A percentile compares a stretch with the other conserved stretches of the same genome.
Conservation (phyloP, 2,797 vertebrate species). For the Hoplostethus mediterraneus region DNA sequence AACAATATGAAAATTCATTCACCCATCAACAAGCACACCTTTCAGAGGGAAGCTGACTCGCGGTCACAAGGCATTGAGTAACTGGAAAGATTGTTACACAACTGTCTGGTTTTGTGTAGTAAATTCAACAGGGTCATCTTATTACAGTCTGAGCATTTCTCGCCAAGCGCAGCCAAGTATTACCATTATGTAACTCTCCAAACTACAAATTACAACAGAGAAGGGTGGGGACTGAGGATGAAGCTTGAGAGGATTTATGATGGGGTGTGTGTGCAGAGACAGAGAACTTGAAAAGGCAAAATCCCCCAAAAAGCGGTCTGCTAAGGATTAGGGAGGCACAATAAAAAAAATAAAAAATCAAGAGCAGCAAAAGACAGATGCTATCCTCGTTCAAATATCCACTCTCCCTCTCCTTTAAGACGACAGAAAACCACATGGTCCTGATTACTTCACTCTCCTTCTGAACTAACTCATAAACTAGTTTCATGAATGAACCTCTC, state of each 20-base stretch:
- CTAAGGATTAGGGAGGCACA: slow-evolving; percentile 35
- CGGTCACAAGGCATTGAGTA: not conserved
- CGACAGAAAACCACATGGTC: slow-evolving; percentile 23
- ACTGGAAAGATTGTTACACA: slow-evolving; percentile 13
- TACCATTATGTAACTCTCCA: slow-evolving; percentile 61
- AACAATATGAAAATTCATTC: not conserved
- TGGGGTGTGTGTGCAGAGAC: no score
- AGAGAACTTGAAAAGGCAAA: slow-evolving; percentile 21
- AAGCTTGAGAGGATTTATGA: not conserved
- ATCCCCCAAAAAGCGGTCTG: slow-evolving; percentile 19
- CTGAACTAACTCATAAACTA: not conserved
- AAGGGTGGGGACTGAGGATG: slow-evolving; percentile 15
- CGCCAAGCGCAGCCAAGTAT: slow-evolving; percentile 32
- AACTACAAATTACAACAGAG: slow-evolving; percentile 46
- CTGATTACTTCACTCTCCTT: slow-evolving; percentile 2
- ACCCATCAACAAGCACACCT: not conserved
- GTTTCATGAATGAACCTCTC: slow-evolving; percentile 7
- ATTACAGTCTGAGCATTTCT: slow-evolving; percentile 33
- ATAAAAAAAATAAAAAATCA: slow-evolving; percentile 16
- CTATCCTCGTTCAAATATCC: slow-evolving; percentile 1
- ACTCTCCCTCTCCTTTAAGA: slow-evolving; percentile 9
- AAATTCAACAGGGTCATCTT: slow-evolving; percentile 32
- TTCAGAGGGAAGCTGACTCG: slow-evolving; percentile 1
- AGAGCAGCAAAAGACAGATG: not conserved
- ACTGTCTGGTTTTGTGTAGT: slow-evolving; percentile 18